A percentile compares a stretch with the other conserved stretches of the same genome.
These are phyloP conservation scores for Mellivora capensis DNA, from an alignment of 2,113 vertebrate species.

Conservation along the genomic window DNA sequence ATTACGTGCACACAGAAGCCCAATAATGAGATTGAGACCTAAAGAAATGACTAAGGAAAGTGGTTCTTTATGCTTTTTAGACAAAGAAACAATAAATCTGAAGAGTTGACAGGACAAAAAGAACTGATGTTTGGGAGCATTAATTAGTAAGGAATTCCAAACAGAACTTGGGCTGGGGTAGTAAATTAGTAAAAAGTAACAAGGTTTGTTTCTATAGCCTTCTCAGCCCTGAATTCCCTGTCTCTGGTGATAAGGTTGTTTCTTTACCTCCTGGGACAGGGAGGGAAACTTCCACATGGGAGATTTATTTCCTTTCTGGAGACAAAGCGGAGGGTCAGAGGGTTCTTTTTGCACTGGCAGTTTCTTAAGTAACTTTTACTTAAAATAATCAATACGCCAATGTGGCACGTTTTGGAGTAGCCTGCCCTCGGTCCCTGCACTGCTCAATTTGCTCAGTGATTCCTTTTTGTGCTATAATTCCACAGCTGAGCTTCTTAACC, in stretches of 20 bases:
- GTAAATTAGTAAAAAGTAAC: background rate
- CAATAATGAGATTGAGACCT: background rate
- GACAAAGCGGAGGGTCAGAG: background rate
- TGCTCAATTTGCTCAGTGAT: background rate
- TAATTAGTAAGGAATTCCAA: background rate
- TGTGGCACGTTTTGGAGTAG: background rate
- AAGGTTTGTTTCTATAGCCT: background rate
- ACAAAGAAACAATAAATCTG: background rate
- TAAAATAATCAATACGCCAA: background rate
- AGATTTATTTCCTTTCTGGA: background rate
- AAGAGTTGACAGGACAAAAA: background rate
- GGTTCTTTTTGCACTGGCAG: background rate
- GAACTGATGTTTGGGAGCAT: background rate
- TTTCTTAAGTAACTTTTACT: background rate
- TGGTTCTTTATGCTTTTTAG: background rate
- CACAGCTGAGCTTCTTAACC: background rate
- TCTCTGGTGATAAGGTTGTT: background rate
- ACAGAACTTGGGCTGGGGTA: background rate
- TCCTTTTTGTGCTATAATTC: background rate
- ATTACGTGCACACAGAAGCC: background rate
- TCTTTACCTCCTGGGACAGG: background rate
- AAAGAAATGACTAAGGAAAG: background rate
- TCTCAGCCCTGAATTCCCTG: background rate
- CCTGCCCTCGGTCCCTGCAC: background rate
- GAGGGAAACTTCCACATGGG: background rate